These are phyloP conservation scores for Eubasilissa splendida DNA, from an alignment of 2,888 invertebrate species.

Conservation along the genomic window DNA sequence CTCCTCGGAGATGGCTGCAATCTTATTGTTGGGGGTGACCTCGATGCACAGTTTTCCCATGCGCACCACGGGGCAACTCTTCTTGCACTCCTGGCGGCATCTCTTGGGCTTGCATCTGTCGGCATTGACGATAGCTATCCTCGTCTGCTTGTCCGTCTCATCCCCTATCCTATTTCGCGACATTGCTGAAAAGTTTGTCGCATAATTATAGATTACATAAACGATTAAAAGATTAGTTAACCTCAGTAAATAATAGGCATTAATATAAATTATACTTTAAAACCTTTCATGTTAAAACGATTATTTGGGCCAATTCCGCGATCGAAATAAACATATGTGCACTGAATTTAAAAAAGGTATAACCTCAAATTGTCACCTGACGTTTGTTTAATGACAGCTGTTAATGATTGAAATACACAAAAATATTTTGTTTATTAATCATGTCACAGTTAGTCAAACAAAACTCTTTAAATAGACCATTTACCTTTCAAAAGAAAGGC, in stretches of 20 bases:
- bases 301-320: background rate
- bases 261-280: background rate
- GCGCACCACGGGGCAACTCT: conserved; percentile 97
- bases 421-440: conserved; percentile 4
- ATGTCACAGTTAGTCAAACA: conserved; percentile 1
- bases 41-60: conserved; percentile 99
- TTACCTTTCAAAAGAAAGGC: conserved; percentile 52
- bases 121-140: conserved; percentile 97
- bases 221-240: background rate
- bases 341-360: conserved; percentile 26
- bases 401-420: background rate
- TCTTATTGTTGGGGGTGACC: conserved; percentile 95
- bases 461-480: conserved; percentile 10
- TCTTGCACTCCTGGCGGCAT: conserved; percentile 99
- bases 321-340: conserved; percentile 25
- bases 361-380: conserved; percentile 24
- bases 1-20: conserved; percentile 97
- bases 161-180: conserved; percentile 82
- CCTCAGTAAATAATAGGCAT: background rate
- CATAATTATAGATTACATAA: background rate
- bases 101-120: conserved; percentile 99
- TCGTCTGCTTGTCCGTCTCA: conserved; percentile 93
- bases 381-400: conserved; percentile 30
- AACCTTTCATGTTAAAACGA: background rate
- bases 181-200: conserved; percentile 65